Percentiles rank a stretch among this genome's conserved stretches.
Evolutionary conservation across 2,888 invertebrate species (phyloP).

Genomic region (Caenorhabditis zanzibari): DNA sequence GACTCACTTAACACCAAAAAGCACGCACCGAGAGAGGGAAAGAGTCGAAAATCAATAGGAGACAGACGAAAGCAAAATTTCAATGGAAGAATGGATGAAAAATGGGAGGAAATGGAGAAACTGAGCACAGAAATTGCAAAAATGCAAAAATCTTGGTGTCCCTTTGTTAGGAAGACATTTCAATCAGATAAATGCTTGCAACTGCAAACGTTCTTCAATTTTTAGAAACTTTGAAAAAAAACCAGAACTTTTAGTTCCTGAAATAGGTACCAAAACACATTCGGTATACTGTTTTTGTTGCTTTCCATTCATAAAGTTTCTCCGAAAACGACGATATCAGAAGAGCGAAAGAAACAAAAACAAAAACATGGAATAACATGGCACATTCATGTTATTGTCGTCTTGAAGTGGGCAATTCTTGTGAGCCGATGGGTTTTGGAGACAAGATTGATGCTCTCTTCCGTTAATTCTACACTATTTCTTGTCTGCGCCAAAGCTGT

Average conservation of each 20-base stretch:
- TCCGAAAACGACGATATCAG: background rate
- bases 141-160: background rate
- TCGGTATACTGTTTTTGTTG: background rate
- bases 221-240: background rate
- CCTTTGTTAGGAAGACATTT: background rate
- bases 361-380: constrained; percentile 12
- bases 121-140: background rate
- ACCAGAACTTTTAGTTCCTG: background rate
- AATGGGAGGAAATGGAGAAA: constrained; percentile 13
- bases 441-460: constrained; percentile 37
- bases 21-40: constrained; percentile 26
- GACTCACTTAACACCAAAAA: constrained; percentile 64
- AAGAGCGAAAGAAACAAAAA: constrained; percentile 17
- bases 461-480: constrained; percentile 24
- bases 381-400: constrained; percentile 32
- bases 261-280: too few relatives aligned
- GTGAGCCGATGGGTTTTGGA: constrained; percentile 41
- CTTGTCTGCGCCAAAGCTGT: constrained; percentile 6
- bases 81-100: constrained; percentile 18
- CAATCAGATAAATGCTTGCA: background rate
- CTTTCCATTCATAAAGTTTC: background rate
- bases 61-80: constrained; percentile 46
- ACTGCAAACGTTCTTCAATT: background rate
- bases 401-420: constrained; percentile 19
- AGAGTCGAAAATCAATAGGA: constrained; percentile 59